Conservation (phyloP, 1,140 invertebrate genomes). For the Propsilocerus akamusi region DNA sequence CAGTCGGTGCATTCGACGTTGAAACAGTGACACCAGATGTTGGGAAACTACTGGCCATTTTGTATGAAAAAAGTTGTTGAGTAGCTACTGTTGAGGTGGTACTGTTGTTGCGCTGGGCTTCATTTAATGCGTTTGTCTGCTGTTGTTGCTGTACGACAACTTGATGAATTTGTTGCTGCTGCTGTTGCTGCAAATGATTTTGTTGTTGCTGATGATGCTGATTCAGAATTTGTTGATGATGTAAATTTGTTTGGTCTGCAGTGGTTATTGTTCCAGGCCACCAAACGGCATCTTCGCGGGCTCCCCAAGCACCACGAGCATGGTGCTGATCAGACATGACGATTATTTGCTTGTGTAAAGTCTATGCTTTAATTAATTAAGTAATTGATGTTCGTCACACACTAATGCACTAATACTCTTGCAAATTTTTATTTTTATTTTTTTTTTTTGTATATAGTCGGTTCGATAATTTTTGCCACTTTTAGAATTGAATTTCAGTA, state of each 20-base stretch:
- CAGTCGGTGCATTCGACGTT: slow-evolving; percentile 25
- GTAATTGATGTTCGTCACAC: not conserved
- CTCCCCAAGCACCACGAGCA: slow-evolving; percentile 38
- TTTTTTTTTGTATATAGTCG: not conserved
- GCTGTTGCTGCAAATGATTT: slow-evolving; percentile 17
- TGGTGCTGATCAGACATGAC: slow-evolving; percentile 6
- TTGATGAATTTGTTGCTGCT: slow-evolving; percentile 31
- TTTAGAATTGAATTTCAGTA: not conserved
- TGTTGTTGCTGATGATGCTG: slow-evolving; percentile 16
- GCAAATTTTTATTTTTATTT: not conserved
- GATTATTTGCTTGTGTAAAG: not conserved
- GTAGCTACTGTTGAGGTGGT: slow-evolving; percentile 36
- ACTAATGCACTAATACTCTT: slow-evolving; percentile 2
- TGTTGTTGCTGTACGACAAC: slow-evolving; percentile 29
- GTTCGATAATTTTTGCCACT: not conserved
- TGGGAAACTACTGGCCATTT: slow-evolving; percentile 62
- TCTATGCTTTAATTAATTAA: not conserved
- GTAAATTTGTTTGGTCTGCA: slow-evolving; percentile 12
- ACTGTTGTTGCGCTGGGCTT: slow-evolving; percentile 29
- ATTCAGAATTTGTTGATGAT: slow-evolving; percentile 14
- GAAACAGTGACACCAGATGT: slow-evolving; percentile 27
- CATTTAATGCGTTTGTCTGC: slow-evolving; percentile 27
- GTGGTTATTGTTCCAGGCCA: slow-evolving; percentile 32
- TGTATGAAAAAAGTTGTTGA: slow-evolving; percentile 63
- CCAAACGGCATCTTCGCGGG: slow-evolving; percentile 38